Evolutionary conservation across 2,797 vertebrate genomes (phyloP).

Genomic region (Kryptolebias ocellatus): DNA sequence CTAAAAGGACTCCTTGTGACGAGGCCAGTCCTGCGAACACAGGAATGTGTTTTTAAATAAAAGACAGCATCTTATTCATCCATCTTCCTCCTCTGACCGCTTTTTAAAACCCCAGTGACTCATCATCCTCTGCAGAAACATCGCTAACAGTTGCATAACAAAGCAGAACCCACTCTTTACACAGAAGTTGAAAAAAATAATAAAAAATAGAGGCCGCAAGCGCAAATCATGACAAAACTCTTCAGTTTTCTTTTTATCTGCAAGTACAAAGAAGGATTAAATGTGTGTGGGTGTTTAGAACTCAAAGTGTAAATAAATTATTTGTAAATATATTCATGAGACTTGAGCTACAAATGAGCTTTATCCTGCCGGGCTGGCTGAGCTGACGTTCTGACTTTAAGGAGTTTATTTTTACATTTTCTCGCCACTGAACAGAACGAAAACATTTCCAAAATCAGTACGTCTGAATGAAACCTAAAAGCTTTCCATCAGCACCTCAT

Average conservation of each 20-base stretch:
- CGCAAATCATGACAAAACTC: conserved; percentile 1
- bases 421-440: conserved; percentile 25
- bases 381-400: neutral
- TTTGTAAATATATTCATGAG: neutral
- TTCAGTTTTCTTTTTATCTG: conserved; percentile 12
- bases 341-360: neutral
- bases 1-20: too few relatives aligned
- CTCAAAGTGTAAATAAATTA: neutral
- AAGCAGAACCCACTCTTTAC: neutral
- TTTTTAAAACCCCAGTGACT: conserved; percentile 6
- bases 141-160: conserved; percentile 2
- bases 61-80: neutral
- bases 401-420: conserved; percentile 32
- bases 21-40: neutral
- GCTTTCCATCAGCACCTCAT: conserved; percentile 4
- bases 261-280: neutral
- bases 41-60: neutral
- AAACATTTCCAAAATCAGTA: conserved; percentile 12
- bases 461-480: conserved; percentile 23
- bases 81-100: neutral
- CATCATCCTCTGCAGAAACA: conserved; percentile 5
- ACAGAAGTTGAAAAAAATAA: neutral
- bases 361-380: neutral
- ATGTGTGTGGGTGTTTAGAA: neutral
- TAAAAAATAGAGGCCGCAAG: neutral